Percentiles rank a stretch among this genome's conserved stretches.
These are phyloP conservation scores for Trissoscelio sp. DNA, from an alignment of 2,888 invertebrate genomes.

Conservation along the genomic window DNA sequence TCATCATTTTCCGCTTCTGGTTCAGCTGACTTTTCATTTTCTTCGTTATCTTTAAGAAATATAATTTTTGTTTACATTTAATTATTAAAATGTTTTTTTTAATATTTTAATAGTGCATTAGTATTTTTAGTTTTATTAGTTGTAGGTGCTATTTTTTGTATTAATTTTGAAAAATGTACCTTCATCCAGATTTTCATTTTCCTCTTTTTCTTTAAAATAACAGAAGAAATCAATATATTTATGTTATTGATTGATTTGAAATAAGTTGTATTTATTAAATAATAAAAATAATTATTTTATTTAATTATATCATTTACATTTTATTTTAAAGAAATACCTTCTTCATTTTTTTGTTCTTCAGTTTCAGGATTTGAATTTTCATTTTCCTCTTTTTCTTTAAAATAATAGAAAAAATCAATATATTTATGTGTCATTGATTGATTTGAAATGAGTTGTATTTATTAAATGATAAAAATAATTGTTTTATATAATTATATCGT, in stretches of 20 bases:
- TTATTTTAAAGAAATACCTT: constrained; percentile 19
- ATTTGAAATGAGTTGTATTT: neutral
- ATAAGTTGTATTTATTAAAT: neutral
- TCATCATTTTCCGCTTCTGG: constrained; percentile 40
- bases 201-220: constrained; percentile 12
- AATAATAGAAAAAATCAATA: neutral
- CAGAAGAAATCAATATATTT: neutral
- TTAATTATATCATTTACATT: neutral
- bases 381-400: constrained; percentile 27
- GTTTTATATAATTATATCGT: no score
- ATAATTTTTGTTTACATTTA: no score
- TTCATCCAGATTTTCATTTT: constrained; percentile 10
- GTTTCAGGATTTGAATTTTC: constrained; percentile 2
- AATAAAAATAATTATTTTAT: neutral
- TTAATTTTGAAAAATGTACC: neutral
- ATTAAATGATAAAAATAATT: no score
- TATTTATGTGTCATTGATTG: neutral
- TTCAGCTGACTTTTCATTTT: constrained; percentile 5
- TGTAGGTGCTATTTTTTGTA: no score
- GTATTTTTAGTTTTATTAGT: no score
- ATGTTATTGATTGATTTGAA: neutral
- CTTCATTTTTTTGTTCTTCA: constrained; percentile 40
- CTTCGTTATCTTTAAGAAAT: constrained; percentile 31
- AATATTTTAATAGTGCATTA: no score
- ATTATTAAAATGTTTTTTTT: no score